phyloP scores from a whole-genome alignment of 2,113 vertebrate species.

The Arenaria interpres region DNA sequence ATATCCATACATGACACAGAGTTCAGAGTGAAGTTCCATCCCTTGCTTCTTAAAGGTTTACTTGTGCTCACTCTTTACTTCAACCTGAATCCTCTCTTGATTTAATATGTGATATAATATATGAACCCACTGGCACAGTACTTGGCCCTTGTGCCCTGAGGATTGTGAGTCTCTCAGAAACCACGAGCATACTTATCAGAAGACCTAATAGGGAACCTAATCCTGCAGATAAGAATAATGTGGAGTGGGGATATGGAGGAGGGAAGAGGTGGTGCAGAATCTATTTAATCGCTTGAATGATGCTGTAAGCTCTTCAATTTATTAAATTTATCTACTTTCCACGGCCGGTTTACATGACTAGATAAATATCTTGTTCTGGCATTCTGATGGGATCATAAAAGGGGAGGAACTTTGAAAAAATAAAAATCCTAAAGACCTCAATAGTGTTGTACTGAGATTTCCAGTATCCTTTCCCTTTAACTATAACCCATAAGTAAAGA shows the following conservation, averaged over 20 bases:
- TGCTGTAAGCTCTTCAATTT: conserved; percentile 10
- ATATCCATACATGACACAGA: background rate
- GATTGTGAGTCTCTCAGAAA: background rate
- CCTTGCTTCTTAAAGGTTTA: background rate
- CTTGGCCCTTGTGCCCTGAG: background rate
- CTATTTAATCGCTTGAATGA: background rate
- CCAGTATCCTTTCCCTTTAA: background rate
- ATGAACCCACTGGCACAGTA: background rate
- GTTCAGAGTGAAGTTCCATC: background rate
- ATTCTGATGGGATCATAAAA: conserved; percentile 34
- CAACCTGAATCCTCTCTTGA: background rate
- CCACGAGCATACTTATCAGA: background rate
- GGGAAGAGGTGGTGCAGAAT: conserved; percentile 16
- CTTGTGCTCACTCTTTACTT: background rate
- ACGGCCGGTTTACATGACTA: background rate
- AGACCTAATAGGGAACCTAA: conserved; percentile 30
- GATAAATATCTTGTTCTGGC: conserved; percentile 24
- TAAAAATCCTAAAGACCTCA: background rate
- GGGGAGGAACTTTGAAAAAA: background rate
- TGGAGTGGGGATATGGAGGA: background rate
- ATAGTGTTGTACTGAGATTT: background rate
- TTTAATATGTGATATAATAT: background rate
- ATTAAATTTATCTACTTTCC: conserved; percentile 42
- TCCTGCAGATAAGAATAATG: conserved; percentile 38
- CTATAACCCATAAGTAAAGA: background rate